Conservation (phyloP, 2,797 vertebrate species). For the Phaenicophaeus curvirostris region DNA sequence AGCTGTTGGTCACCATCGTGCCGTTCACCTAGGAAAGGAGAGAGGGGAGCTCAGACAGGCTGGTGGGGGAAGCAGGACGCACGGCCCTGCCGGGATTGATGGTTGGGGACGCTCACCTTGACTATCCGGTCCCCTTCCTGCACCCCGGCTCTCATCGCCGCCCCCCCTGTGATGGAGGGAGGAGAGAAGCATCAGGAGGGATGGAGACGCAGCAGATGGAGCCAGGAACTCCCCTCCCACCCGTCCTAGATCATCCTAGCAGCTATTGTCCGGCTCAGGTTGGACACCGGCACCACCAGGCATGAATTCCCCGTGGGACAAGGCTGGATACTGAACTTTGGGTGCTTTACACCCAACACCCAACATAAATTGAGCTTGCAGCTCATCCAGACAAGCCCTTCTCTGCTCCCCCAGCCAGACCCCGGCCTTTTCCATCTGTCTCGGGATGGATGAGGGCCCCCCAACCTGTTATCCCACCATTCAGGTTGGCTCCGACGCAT, state of each 20-base stretch:
- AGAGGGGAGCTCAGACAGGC: not conserved
- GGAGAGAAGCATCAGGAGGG: not conserved
- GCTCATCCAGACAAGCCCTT: not conserved
- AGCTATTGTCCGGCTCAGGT: not conserved
- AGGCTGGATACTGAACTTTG: not conserved
- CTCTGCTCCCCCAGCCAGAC: not conserved
- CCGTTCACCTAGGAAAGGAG: constrained; percentile 86
- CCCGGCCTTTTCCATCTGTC: not conserved
- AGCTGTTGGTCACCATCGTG: constrained; percentile 90
- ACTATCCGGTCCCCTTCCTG: constrained; percentile 94
- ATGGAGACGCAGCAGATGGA: accelerated
- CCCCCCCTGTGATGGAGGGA: constrained; percentile 77
- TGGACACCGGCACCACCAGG: not conserved
- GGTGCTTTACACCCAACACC: not conserved
- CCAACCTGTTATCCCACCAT: not conserved
- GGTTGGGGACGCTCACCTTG: constrained; percentile 78
- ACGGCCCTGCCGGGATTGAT: accelerated
- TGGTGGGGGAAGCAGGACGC: accelerated
- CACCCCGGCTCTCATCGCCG: constrained; percentile 91
- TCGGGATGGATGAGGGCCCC: not conserved
- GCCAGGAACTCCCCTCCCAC: not conserved
- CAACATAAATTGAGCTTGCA: not conserved
- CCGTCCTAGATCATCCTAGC: accelerated
- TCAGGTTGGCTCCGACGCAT: not conserved
- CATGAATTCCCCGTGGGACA: accelerated